Evolutionary conservation across 2,113 vertebrate species (phyloP).

Genomic region (Myodes glareolus): DNA sequence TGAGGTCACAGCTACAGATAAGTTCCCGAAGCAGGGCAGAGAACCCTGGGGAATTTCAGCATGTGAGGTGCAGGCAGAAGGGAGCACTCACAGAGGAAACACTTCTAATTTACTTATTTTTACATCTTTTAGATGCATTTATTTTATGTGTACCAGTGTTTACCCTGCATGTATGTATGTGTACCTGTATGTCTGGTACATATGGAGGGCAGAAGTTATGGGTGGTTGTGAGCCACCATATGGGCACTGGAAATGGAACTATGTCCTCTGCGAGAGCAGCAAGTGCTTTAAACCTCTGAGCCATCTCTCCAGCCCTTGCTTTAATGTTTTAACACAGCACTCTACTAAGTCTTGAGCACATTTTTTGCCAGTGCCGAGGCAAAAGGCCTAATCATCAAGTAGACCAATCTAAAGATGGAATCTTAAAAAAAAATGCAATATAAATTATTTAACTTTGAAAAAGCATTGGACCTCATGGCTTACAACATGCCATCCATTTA

Average conservation of each 20-base stretch:
- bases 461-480: background rate
- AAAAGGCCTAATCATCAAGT: background rate
- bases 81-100: background rate
- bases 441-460: conserved; percentile 28
- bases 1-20: background rate
- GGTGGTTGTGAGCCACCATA: background rate
- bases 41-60: background rate
- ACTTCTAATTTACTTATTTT: background rate
- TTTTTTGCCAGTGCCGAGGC: background rate
- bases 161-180: background rate
- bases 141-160: background rate
- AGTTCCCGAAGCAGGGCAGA: background rate
- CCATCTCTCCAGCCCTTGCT: background rate
- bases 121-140: background rate
- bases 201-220: background rate
- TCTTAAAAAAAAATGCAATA: background rate
- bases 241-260: background rate
- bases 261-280: background rate
- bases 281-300: background rate
- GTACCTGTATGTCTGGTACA: background rate
- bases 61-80: background rate
- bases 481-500: background rate
- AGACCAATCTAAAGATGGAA: background rate
- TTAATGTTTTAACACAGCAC: background rate
- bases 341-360: background rate